Conservation (phyloP, 92 coral and sea anemone species). For the Diadumene lineata region DNA sequence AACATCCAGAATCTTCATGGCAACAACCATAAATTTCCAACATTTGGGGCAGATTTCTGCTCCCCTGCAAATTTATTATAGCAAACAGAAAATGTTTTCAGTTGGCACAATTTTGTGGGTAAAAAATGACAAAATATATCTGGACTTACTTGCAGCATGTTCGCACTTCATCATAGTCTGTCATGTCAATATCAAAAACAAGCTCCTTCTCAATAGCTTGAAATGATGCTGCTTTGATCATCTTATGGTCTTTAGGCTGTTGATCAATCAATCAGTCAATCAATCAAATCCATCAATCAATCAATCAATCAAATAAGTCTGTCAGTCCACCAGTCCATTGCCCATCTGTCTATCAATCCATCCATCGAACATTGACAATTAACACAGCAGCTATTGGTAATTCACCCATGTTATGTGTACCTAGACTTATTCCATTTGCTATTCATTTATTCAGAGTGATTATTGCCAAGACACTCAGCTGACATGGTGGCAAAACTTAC, state of each 20-base stretch:
- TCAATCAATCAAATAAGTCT: background rate
- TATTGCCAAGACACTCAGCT: too few relatives aligned
- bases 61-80: conserved; percentile 52
- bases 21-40: conserved; percentile 93
- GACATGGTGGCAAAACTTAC: too few relatives aligned
- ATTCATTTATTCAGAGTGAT: too few relatives aligned
- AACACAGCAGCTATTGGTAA: too few relatives aligned
- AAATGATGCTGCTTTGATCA: conserved; percentile 92
- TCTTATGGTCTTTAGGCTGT: conserved; percentile 96
- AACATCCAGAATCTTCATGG: conserved; percentile 85
- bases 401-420: too few relatives aligned
- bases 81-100: too few relatives aligned
- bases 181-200: conserved; percentile 99
- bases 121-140: background rate
- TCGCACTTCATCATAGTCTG: conserved; percentile 97
- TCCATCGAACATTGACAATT: too few relatives aligned
- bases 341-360: too few relatives aligned
- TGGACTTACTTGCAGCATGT: conserved; percentile 96
- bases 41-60: conserved; percentile 88
- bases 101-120: background rate
- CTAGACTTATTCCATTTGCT: too few relatives aligned
- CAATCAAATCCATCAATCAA: conserved; percentile 1
- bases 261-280: conserved; percentile 2
- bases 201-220: conserved; percentile 93
- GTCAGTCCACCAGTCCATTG: background rate